Evolutionary conservation across 2,797 vertebrate genomes (phyloP).

Genomic region (Sphenopsis melanotis): DNA sequence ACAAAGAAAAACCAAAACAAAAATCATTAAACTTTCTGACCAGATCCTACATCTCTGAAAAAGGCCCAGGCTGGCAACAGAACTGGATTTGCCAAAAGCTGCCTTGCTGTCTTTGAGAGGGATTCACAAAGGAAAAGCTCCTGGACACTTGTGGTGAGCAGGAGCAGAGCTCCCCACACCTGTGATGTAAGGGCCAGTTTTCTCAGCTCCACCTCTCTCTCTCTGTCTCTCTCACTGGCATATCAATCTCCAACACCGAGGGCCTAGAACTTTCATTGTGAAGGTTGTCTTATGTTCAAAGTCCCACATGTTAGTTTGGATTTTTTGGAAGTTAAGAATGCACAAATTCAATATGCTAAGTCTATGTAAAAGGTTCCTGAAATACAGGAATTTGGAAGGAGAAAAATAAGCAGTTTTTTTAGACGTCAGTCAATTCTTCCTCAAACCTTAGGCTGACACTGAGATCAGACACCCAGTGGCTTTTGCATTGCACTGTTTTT

Average conservation of each 20-base stretch:
- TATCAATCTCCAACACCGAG: neutral
- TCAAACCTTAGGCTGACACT: neutral
- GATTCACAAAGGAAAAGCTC: neutral
- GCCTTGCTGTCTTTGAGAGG: neutral
- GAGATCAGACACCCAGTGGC: neutral
- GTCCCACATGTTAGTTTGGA: rapidly evolving
- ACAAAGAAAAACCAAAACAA: neutral
- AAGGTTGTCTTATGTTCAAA: neutral
- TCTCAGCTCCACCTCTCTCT: neutral
- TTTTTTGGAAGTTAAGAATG: neutral
- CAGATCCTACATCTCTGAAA: neutral
- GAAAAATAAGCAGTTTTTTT: neutral
- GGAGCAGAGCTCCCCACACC: rapidly evolving
- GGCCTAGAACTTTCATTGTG: neutral
- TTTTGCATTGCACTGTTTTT: neutral
- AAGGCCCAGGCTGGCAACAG: neutral
- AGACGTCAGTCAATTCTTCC: neutral
- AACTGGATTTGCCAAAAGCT: neutral
- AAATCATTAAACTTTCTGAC: neutral
- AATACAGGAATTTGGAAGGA: neutral
- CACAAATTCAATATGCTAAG: neutral
- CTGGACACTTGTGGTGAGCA: rapidly evolving
- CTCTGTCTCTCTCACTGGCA: neutral
- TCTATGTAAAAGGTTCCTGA: neutral
- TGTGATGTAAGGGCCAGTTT: neutral